Percentiles rank a stretch among this genome's conserved stretches.
These are phyloP conservation scores for Potamilus streckersoni DNA, from an alignment of 1,140 invertebrate genomes.

Conservation along the genomic window DNA sequence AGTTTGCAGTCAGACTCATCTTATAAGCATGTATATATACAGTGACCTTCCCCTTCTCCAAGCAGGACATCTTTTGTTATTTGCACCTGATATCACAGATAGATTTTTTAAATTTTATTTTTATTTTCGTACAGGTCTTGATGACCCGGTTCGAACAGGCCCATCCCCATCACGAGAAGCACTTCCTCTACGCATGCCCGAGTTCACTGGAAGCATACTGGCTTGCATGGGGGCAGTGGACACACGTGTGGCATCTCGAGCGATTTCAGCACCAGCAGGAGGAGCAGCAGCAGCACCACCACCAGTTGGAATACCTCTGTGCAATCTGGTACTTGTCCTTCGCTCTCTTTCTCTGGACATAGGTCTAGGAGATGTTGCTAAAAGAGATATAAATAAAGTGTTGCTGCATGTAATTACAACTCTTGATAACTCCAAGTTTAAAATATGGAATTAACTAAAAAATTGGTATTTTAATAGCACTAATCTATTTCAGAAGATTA, in stretches of 20 bases:
- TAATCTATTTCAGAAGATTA: too few species aligned
- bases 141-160: slow-evolving; percentile 53
- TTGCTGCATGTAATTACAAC: background rate
- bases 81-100: slow-evolving; percentile 17
- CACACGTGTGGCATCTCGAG: slow-evolving; percentile 51
- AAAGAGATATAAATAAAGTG: slow-evolving; percentile 14
- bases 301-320: slow-evolving; percentile 60
- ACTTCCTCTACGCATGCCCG: slow-evolving; percentile 59
- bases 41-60: too few species aligned
- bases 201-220: slow-evolving; percentile 47
- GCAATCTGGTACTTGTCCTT: slow-evolving; percentile 60
- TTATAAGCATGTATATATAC: too few species aligned
- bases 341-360: slow-evolving; percentile 63
- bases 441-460: too few species aligned
- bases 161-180: slow-evolving; percentile 62
- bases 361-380: slow-evolving; percentile 62
- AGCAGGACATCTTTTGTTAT: too few species aligned
- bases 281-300: slow-evolving; percentile 10
- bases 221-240: slow-evolving; percentile 54
- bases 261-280: slow-evolving; percentile 29
- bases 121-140: slow-evolving; percentile 59
- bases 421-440: too few species aligned
- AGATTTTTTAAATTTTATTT: slow-evolving; percentile 1
- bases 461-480: too few species aligned
- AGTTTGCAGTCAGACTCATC: too few species aligned